Conservation (phyloP, 2,113 vertebrate species). For the Lycaon pictus region DNA sequence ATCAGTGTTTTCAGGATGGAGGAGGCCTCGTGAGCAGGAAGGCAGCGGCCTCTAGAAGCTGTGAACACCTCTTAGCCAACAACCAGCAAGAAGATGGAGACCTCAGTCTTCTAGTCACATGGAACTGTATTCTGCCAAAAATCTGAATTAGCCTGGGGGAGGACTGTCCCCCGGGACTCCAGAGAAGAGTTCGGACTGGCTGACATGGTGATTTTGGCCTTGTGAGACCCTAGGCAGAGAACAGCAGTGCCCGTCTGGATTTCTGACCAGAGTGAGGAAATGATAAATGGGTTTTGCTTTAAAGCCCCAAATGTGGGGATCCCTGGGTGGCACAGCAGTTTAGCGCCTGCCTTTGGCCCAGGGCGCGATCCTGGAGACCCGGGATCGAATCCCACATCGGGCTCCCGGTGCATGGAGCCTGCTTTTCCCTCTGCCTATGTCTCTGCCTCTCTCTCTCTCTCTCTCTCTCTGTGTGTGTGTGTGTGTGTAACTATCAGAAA, state of each 20-base stretch:
- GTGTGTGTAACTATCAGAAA: too few relatives aligned
- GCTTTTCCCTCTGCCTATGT: too few relatives aligned
- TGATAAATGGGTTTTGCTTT: background rate
- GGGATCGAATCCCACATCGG: too few relatives aligned
- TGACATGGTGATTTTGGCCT: background rate
- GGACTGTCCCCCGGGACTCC: background rate
- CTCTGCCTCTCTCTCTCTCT: too few relatives aligned
- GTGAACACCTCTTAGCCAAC: background rate
- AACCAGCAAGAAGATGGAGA: background rate
- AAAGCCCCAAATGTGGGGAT: background rate
- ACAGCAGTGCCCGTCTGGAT: fast-evolving
- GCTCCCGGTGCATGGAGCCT: too few relatives aligned
- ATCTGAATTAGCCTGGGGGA: background rate
- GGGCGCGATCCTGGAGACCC: too few relatives aligned
- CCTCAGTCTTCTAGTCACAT: background rate
- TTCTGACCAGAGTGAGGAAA: background rate
- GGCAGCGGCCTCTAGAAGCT: background rate
- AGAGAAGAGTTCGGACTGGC: background rate
- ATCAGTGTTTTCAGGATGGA: background rate
- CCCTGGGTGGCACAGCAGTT: too few relatives aligned
- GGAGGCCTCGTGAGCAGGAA: background rate
- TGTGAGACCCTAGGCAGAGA: background rate
- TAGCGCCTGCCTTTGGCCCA: too few relatives aligned
- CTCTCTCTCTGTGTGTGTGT: too few relatives aligned
- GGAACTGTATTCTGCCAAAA: too few relatives aligned